These are phyloP conservation scores for Quiscalus mexicanus DNA, from an alignment of 2,113 vertebrate genomes.

Conservation along the genomic window DNA sequence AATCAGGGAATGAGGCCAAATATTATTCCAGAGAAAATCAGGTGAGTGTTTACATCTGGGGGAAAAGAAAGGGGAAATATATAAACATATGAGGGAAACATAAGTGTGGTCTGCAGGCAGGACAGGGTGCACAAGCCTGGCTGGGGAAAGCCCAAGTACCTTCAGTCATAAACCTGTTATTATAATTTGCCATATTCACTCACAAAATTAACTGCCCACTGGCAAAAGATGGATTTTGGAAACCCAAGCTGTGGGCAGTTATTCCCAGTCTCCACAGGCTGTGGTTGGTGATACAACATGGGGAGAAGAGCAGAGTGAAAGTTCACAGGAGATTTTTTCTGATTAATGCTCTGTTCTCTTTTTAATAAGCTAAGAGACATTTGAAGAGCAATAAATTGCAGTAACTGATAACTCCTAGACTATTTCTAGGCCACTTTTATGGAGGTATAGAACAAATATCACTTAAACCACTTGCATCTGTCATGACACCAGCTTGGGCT, in stretches of 20 bases:
- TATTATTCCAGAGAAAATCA: constrained; percentile 1
- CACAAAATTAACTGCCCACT: neutral
- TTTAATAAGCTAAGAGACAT: neutral
- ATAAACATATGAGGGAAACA: neutral
- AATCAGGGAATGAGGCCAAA: constrained; percentile 1
- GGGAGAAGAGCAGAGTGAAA: neutral
- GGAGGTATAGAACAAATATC: neutral
- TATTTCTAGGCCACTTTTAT: neutral
- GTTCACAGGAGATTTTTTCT: neutral
- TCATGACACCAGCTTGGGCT: neutral
- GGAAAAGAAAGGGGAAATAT: neutral
- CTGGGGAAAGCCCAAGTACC: neutral
- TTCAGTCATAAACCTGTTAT: neutral
- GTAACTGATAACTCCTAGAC: neutral
- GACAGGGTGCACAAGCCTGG: neutral
- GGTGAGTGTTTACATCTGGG: neutral
- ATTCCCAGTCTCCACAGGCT: neutral
- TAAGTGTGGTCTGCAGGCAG: neutral
- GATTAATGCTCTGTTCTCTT: accelerated
- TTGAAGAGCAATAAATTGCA: neutral
- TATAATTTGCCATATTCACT: neutral
- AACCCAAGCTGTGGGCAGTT: neutral
- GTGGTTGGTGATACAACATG: accelerated
- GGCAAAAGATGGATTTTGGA: neutral
- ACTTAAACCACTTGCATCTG: neutral